Conservation (phyloP, 2,113 vertebrate species). For the Drymodes brunneopygia region DNA sequence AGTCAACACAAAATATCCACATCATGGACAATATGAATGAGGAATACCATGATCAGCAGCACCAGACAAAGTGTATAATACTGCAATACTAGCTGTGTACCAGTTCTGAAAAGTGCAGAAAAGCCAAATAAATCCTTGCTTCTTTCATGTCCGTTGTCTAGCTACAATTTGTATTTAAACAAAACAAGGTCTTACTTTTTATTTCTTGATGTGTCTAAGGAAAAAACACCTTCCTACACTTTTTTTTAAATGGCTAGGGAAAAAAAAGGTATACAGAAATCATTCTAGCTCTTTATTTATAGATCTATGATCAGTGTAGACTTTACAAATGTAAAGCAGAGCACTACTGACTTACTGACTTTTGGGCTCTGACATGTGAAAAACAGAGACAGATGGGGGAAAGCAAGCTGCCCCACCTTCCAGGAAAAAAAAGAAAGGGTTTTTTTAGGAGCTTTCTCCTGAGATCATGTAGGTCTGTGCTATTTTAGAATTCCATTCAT, state of each 20-base stretch:
- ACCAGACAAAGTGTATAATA: background rate
- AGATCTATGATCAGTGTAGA: background rate
- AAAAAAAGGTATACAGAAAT: background rate
- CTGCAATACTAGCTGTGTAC: background rate
- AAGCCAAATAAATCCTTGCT: background rate
- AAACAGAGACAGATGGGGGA: background rate
- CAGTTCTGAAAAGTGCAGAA: background rate
- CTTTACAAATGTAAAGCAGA: background rate
- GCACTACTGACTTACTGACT: background rate
- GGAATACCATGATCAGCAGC: background rate
- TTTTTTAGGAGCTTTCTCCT: background rate
- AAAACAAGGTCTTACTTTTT: background rate
- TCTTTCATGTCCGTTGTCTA: background rate
- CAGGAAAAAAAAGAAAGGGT: background rate
- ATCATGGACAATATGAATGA: background rate
- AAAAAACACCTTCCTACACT: background rate
- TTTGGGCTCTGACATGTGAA: background rate
- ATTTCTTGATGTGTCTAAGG: background rate
- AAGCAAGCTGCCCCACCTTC: accelerated
- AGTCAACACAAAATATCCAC: background rate
- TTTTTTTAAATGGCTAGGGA: background rate
- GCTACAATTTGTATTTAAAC: background rate
- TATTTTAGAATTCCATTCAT: background rate
- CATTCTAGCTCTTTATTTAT: background rate
- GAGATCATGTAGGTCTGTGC: background rate